These are phyloP conservation scores for Epinephelus cyanopodus DNA, from an alignment of 2,113 vertebrate genomes.

Conservation along the genomic window DNA sequence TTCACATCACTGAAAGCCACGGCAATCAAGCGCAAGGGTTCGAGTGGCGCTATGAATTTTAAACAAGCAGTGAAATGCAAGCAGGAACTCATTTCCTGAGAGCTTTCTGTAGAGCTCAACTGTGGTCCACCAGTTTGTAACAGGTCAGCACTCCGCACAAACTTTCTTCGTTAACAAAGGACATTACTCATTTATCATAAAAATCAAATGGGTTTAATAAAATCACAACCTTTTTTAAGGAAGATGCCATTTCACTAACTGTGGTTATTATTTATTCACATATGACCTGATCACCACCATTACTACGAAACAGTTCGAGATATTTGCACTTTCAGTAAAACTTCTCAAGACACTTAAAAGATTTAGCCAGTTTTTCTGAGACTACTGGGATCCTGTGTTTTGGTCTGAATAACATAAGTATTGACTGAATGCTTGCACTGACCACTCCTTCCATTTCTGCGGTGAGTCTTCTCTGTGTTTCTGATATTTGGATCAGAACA, in stretches of 20 bases:
- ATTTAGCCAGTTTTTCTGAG: background rate
- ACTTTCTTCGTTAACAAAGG: background rate
- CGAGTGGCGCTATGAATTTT: slow-evolving; percentile 2
- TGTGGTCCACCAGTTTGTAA: background rate
- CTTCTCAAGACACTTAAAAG: background rate
- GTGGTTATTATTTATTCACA: background rate
- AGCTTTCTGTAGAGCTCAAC: background rate
- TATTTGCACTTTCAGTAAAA: background rate
- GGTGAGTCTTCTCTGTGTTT: slow-evolving; percentile 91
- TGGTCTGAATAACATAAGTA: background rate
- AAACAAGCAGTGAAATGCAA: slow-evolving; percentile 14
- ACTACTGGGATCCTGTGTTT: background rate
- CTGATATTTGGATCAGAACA: slow-evolving; percentile 93
- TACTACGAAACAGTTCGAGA: background rate
- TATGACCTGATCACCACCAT: background rate
- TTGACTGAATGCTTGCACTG: slow-evolving; percentile 72
- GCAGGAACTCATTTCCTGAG: background rate
- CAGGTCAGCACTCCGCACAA: background rate
- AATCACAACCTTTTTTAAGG: background rate
- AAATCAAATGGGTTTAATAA: background rate
- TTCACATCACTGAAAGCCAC: background rate
- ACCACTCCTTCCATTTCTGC: slow-evolving; percentile 95
- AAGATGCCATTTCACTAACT: background rate
- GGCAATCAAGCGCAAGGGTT: background rate
- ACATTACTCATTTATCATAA: background rate